Percentiles rank a stretch among this genome's conserved stretches.
Evolutionary conservation across 1,140 invertebrate genomes (phyloP).

Genomic region (Bemisia tabaci): DNA sequence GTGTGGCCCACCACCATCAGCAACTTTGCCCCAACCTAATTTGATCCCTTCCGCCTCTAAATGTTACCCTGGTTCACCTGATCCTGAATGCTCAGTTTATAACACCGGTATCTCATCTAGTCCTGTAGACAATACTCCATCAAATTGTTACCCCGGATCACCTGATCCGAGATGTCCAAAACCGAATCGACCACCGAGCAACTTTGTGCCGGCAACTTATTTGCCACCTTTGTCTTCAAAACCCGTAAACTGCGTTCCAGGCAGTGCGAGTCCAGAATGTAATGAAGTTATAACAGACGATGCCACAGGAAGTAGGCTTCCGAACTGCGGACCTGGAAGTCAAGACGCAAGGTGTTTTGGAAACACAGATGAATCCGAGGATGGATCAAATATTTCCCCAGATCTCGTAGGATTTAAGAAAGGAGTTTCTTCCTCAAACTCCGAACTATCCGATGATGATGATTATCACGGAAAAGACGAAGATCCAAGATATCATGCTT

Average conservation of each 20-base stretch:
- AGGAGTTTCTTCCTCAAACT: not conserved
- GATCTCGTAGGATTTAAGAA: not conserved
- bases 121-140: slow-evolving; percentile 16
- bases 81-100: slow-evolving; percentile 20
- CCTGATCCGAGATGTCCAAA: slow-evolving; percentile 33
- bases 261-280: not conserved
- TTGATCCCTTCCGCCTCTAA: slow-evolving; percentile 12
- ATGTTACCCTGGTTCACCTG: slow-evolving; percentile 27
- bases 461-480: not conserved
- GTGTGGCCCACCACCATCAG: slow-evolving; percentile 22
- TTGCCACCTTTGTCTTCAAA: slow-evolving; percentile 5
- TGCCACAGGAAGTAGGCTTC: not conserved
- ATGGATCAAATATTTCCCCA: not conserved
- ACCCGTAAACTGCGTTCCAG: not conserved
- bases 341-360: slow-evolving; percentile 17
- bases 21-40: slow-evolving; percentile 14
- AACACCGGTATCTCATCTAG: slow-evolving; percentile 14
- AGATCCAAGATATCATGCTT: not conserved
- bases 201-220: slow-evolving; percentile 22
- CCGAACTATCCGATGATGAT: not conserved
- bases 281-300: not conserved
- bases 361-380: not conserved
- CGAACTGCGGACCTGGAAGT: slow-evolving; percentile 21
- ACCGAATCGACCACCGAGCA: slow-evolving; percentile 18
- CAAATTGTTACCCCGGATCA: slow-evolving; percentile 31